A percentile compares a stretch with the other conserved stretches of the same genome.
Conservation (phyloP, 2,797 vertebrate genomes). For the Tympanoctomys barrerae region DNA sequence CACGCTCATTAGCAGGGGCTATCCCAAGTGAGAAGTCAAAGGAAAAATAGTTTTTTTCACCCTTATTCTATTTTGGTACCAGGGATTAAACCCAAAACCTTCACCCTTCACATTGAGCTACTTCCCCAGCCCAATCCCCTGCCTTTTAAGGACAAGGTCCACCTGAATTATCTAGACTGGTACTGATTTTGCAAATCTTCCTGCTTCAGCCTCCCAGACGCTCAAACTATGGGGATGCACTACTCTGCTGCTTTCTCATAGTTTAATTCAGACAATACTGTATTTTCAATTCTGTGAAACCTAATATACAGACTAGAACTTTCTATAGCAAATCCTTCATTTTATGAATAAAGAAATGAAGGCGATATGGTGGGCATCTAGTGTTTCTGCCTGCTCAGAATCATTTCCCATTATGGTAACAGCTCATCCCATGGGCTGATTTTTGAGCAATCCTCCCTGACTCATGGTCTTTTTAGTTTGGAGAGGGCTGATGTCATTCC, state of each 20-base stretch:
- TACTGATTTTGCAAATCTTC: background rate
- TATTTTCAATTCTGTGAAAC: slow-evolving; percentile 14
- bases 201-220: background rate
- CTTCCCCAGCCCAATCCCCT: background rate
- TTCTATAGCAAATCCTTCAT: background rate
- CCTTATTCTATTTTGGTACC: background rate
- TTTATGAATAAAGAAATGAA: slow-evolving; percentile 49
- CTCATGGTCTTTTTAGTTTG: background rate
- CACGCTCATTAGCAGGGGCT: slow-evolving; percentile 10
- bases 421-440: background rate
- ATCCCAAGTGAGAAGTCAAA: slow-evolving; percentile 62
- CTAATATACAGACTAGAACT: background rate
- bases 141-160: background rate
- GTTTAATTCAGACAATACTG: background rate
- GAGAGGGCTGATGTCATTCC: background rate
- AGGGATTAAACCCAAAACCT: background rate
- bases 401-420: slow-evolving; percentile 28
- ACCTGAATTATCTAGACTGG: background rate
- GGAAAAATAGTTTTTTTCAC: slow-evolving; percentile 52
- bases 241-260: background rate
- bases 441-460: background rate
- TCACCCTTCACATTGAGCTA: background rate
- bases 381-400: background rate
- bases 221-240: background rate
- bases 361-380: background rate